Evolutionary conservation across 1,140 invertebrate species (phyloP), one percentile per base, ranked within the genome.

Genomic region (Choristoneura fumiferana): DNA sequence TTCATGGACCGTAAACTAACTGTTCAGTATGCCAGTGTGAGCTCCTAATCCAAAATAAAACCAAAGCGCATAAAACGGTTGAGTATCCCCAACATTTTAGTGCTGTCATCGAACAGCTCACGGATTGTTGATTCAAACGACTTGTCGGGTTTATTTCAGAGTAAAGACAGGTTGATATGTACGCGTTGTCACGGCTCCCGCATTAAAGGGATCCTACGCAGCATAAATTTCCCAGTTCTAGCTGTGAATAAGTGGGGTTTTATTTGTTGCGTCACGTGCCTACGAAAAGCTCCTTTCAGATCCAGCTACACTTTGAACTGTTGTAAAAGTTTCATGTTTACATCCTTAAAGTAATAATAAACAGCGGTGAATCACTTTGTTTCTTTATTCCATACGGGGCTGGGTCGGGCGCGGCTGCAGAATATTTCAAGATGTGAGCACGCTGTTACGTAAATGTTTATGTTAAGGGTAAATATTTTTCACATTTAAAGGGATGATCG

Each of bases 161-260:
- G 54, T 60, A 58, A 55, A 62, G 58, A 54, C 60, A 60, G 57
- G 65, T 69, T 73, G 64, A 76, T 76, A 73, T 63, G 77, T 81
- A 81, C 78, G 82, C 82, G 71, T 62, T 71, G 81, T 84, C 84
- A 85, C 84, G 82, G 71, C 61, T 67, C 57, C 59, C 62, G 81
- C 73, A 87, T 87, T 87, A 87, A 73, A 79, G 76, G 76, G 81
- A 80, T 83, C 78, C 76, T 76, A 73, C 76, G 73, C 75, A 67
- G 80, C 76, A 87, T 85, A 87, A 84, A 87, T 85, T 87, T 87
- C 55, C 74, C 64, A 73, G 63, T 69, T 52, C 73, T 73, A 79
- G 83, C 83, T 83, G 73, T 77, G 78, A 83, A 87, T 87, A 87
- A 87, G 80, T 82, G 75, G 76, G 81, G 67, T 81, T 83, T 83